Conservation (phyloP, 2,888 invertebrate species). For the Margaritifera margaritifera region DNA sequence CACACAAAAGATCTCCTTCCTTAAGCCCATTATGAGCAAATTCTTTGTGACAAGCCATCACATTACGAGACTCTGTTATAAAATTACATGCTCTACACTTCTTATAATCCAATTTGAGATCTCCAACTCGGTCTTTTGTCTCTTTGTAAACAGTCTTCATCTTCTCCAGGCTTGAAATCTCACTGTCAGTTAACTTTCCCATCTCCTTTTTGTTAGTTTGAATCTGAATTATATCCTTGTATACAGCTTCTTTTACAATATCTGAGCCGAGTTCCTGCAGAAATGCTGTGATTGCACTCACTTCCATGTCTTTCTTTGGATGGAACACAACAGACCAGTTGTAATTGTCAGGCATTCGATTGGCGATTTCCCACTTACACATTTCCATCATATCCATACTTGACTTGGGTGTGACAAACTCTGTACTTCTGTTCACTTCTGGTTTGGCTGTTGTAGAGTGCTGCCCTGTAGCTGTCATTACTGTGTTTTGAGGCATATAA, state of each 20-base stretch:
- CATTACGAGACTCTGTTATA: slow-evolving; percentile 55
- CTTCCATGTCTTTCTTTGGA: slow-evolving; percentile 44
- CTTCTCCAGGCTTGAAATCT: slow-evolving; percentile 78
- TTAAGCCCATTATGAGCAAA: slow-evolving; percentile 57
- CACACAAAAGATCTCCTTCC: slow-evolving; percentile 79
- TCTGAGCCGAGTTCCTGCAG: slow-evolving; percentile 93
- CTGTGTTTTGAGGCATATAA: background rate
- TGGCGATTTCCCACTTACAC: slow-evolving; percentile 56
- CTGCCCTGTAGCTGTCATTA: slow-evolving; percentile 3
- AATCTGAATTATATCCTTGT: slow-evolving; percentile 90
- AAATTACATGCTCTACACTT: slow-evolving; percentile 58
- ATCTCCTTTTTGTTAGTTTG: slow-evolving; percentile 83
- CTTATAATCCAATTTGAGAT: slow-evolving; percentile 47
- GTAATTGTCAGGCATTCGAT: slow-evolving; percentile 53
- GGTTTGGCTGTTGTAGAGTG: slow-evolving; percentile 4
- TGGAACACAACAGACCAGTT: slow-evolving; percentile 49
- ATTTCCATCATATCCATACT: slow-evolving; percentile 58
- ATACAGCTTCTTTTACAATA: slow-evolving; percentile 93
- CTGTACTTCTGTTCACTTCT: slow-evolving; percentile 13
- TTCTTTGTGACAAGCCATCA: slow-evolving; percentile 82
- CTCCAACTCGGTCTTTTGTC: slow-evolving; percentile 54
- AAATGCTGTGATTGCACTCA: slow-evolving; percentile 81
- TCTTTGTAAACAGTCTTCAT: slow-evolving; percentile 76
- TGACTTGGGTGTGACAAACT: slow-evolving; percentile 44
- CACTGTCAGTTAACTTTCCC: slow-evolving; percentile 77